Percentiles rank a stretch among this genome's conserved stretches.
phyloP scores from a whole-genome alignment of 2,113 vertebrate genomes.

The Mellivora capensis region DNA sequence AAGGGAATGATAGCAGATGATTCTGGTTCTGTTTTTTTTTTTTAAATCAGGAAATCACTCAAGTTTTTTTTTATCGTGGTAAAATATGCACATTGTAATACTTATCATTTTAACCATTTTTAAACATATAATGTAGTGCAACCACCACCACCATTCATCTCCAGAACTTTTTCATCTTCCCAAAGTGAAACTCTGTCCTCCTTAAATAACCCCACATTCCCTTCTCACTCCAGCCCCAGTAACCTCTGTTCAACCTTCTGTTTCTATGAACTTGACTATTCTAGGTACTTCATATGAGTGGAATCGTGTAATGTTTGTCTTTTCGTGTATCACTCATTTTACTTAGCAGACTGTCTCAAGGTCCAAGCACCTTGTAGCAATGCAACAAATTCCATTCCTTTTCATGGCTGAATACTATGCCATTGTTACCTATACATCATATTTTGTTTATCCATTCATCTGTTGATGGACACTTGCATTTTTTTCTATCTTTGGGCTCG shows the following conservation, averaged over 20 bases:
- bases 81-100: neutral
- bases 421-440: neutral
- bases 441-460: neutral
- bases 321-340: conserved; percentile 1
- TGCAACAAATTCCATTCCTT: neutral
- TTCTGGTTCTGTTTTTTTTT: neutral
- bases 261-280: neutral
- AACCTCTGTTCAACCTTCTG: neutral
- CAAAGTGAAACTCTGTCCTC: neutral
- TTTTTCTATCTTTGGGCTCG: neutral
- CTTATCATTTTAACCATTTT: conserved; percentile 1
- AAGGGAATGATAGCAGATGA: neutral
- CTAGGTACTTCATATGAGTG: neutral
- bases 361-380: neutral
- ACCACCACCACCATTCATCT: neutral
- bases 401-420: neutral
- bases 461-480: neutral
- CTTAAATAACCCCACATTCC: neutral
- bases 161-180: neutral
- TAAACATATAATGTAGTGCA: neutral
- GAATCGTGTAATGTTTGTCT: neutral
- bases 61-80: neutral
- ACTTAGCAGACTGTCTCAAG: neutral
- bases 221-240: neutral
- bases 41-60: neutral